phyloP scores from a whole-genome alignment of 37 sponge, comb jelly and placozoan genomes.

The Chondrilla cf. caribensis region DNA sequence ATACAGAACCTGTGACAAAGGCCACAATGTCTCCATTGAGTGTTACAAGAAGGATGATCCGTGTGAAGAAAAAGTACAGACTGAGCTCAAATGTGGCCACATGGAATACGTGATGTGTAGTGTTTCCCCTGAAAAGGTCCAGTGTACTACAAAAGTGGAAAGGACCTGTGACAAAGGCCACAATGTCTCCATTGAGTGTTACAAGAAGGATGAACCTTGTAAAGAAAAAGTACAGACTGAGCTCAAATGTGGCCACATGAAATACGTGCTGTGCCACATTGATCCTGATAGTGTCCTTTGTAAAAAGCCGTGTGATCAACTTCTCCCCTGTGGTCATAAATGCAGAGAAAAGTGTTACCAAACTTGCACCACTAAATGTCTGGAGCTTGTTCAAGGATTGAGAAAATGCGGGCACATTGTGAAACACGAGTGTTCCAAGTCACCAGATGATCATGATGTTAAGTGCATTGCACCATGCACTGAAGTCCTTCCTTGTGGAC shows the following conservation, averaged over 20 bases:
- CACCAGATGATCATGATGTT: too few relatives aligned
- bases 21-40: not conserved
- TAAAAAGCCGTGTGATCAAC: not conserved
- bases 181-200: not conserved
- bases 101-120: constrained; percentile 30
- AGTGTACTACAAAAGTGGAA: not conserved
- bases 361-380: not conserved
- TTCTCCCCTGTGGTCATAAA: not conserved
- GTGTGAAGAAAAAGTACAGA: not conserved
- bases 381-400: not conserved
- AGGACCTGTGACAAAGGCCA: not conserved
- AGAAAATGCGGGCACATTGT: not conserved
- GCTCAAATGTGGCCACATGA: not conserved
- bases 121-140: not conserved
- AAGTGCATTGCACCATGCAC: constrained; percentile 1
- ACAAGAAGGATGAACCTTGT: not conserved
- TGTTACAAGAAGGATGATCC: not conserved
- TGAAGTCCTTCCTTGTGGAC: constrained; percentile 27
- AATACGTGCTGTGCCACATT: constrained; percentile 27
- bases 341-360: not conserved
- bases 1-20: not conserved
- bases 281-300: constrained; percentile 26
- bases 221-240: not conserved
- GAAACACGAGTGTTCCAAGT: not conserved
- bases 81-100: not conserved